Evolutionary conservation across 2,888 invertebrate species (phyloP), one percentile per base, ranked within the genome.

Genomic region (Ectemnius lituratus): DNA sequence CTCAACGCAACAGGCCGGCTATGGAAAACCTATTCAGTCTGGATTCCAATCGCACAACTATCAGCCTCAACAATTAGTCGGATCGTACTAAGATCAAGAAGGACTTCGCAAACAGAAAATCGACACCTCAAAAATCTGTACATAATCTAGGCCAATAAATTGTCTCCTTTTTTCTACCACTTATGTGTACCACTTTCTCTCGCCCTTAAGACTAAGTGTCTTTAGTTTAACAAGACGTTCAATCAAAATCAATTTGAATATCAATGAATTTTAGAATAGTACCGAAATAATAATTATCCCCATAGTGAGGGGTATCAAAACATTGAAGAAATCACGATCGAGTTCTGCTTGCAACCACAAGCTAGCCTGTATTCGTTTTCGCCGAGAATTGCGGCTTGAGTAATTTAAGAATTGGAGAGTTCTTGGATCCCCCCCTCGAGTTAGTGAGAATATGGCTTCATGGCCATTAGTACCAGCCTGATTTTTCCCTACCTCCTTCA

Each of bases 131-230:
- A 16, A 46, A 46, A 80, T 81, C 80, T 90, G 90, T 90, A 90
- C 84, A 90, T 90, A 90, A 84, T 88, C 84, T 90, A 90, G 90
- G 85, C 83, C 83, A 89, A 90, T 90, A 90, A 90, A 90, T 90
- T 90, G 80, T 85, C 87, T 88, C 46, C 49, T 27, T 27, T 86
- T 87, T 80, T 86, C 87, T 86, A 85, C 73, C 84, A 86, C 75
- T 70, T 82, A 82, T 11, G 72, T 49, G 61, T 16, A 18, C 18
- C 11, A 37, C 8, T n/a, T 11, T 28, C 60, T 45, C 14, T 56
- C 28, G 20, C 62, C 28, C 23, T 8, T 57, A 27, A 52, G 5
- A 5, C 6, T 16, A 52, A 52, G 52, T 14, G 52, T 14, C 1
- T 6, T 52, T 5, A 52, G 1, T 52, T 52, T 11, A 52, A 6